Evolutionary conservation across 2,113 vertebrate genomes (phyloP).

Genomic region (Tychaedon coryphoeus): DNA sequence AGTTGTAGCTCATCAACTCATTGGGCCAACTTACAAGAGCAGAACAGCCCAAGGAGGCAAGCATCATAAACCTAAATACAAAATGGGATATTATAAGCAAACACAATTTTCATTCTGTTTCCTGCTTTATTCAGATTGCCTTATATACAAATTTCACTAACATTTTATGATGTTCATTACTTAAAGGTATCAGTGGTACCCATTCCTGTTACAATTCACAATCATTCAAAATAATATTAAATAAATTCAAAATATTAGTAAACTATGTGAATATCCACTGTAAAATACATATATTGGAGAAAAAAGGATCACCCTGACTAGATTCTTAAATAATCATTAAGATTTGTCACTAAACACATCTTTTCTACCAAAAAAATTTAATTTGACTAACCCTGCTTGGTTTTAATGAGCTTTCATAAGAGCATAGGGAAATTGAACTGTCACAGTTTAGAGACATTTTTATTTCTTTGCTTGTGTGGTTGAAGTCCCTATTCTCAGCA

Average conservation of each 20-base stretch:
- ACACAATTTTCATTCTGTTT: neutral
- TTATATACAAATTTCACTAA: neutral
- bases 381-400: neutral
- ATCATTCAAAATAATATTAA: neutral
- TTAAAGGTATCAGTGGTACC: neutral
- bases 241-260: neutral
- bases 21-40: neutral
- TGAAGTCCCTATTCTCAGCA: conserved; percentile 62
- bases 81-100: neutral
- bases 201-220: neutral
- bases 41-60: neutral
- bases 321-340: neutral
- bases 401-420: conserved; percentile 19
- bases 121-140: neutral
- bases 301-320: neutral
- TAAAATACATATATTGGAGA: neutral
- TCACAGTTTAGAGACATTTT: conserved; percentile 36
- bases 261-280: neutral
- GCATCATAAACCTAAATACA: neutral
- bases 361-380: neutral
- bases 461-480: conserved; percentile 27
- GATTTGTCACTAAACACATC: neutral
- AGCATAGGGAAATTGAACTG: conserved; percentile 28
- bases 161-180: neutral
- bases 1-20: neutral